These are phyloP conservation scores for Dinoponera quadriceps DNA, from an alignment of 1,140 invertebrate genomes.

Conservation along the genomic window DNA sequence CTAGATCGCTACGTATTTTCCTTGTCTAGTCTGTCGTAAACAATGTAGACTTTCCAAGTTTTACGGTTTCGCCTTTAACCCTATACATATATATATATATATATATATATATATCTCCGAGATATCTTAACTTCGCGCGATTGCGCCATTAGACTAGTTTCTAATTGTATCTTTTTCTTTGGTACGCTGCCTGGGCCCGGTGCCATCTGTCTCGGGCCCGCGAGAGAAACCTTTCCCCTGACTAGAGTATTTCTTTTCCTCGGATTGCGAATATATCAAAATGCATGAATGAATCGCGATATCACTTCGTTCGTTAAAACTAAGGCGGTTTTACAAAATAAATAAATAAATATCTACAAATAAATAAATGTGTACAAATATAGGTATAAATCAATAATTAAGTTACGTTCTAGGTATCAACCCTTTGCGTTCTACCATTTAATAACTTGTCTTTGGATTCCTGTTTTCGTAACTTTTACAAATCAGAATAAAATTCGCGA, in stretches of 20 bases:
- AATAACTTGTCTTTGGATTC: neutral
- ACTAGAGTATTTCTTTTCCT: constrained; percentile 65
- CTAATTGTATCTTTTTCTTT: constrained; percentile 73
- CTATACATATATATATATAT: constrained; percentile 77
- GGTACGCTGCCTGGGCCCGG: constrained; percentile 69
- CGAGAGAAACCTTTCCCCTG: constrained; percentile 58
- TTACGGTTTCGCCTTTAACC: constrained; percentile 71
- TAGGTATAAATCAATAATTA: constrained; percentile 44
- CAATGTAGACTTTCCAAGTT: constrained; percentile 75
- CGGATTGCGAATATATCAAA: constrained; percentile 65
- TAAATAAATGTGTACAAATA: constrained; percentile 60
- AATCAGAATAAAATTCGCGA: neutral
- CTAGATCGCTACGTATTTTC: constrained; percentile 73
- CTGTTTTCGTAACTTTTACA: neutral
- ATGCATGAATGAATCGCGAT: constrained; percentile 62
- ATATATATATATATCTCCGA: constrained; percentile 76
- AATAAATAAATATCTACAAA: constrained; percentile 29
- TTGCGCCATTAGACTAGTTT: constrained; percentile 62
- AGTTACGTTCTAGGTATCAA: constrained; percentile 8
- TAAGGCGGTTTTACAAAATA: constrained; percentile 45
- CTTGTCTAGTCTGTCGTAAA: constrained; percentile 70
- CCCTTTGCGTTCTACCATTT: neutral
- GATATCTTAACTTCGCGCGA: constrained; percentile 70
- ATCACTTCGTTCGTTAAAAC: constrained; percentile 4
- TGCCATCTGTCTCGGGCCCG: neutral